Evolutionary conservation across 2,113 vertebrate genomes (phyloP), one percentile per base, ranked within the genome.

Genomic region (Hyla sarda): DNA sequence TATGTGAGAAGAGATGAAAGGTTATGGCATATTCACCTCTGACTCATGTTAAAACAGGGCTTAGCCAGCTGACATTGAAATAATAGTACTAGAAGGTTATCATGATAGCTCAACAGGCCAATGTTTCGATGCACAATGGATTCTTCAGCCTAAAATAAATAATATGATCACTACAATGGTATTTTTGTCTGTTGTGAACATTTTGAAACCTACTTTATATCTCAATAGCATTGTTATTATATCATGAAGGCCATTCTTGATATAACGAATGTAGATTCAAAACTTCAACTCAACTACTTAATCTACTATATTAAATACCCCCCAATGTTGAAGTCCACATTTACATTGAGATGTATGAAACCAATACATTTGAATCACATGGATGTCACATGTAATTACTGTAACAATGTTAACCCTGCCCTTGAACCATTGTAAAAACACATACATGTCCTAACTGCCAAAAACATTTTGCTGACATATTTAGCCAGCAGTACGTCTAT

Each of bases 1-100:
- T 17, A 77, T 52, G 14, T 77, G 47, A 77, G 47, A 77, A 77
- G 47, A 77, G 74, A 77, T 54, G 28, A 77, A 52, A 30, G 74
- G 74, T 77, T 50, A 32, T 30, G 47, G 2, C 47, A 54, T 34
- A 52, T 77, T 54, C 72, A 74, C 72, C 72, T 25, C 72, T 74
- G 72, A 74, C 37, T 74, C 41, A 47, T 74, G 72, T 74, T 71
- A 71, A 74, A 74, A 74, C 41, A 74, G 41, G 72, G n/a, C 41
- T 74, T 37, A 71, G 72, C 72, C 41, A 41, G 19, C 28, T 71
- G 67, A 71, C 67, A 71, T 41, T 23, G 67, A 41, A 71, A 71
- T 21, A 71, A 71, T 41, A 71, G 67, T 17, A 41, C 32, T 41
- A 71, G 17, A 71, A 71, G 34, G 67, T 71, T 41, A 71, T 41